Conservation (phyloP, 1,140 invertebrate genomes). For the Zaprionus taronus region DNA sequence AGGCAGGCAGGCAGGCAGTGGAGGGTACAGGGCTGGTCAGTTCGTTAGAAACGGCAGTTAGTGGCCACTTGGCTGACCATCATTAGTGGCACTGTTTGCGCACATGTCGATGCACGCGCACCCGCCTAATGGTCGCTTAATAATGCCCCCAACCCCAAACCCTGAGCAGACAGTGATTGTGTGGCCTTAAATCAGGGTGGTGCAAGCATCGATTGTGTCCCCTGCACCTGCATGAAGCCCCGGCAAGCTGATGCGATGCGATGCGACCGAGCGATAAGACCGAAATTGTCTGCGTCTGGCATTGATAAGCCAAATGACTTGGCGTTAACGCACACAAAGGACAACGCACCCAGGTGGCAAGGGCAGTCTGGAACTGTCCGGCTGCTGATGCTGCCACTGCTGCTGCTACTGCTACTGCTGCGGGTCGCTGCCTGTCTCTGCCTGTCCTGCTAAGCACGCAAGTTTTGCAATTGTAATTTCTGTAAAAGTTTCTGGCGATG, state of each 20-base stretch:
- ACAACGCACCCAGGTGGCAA: neutral
- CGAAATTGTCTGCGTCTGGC: constrained; percentile 78
- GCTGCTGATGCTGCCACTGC: neutral
- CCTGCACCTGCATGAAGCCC: constrained; percentile 54
- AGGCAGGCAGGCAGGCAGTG: no score
- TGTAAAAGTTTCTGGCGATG: constrained; percentile 69
- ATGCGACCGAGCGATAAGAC: constrained; percentile 71
- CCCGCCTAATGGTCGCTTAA: constrained; percentile 75
- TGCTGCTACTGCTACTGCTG: constrained; percentile 34
- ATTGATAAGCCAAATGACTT: constrained; percentile 82
- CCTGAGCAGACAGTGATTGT: constrained; percentile 3
- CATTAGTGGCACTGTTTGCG: constrained; percentile 72
- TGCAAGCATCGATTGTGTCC: constrained; percentile 43
- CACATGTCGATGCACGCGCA: constrained; percentile 52
- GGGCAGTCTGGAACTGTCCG: neutral
- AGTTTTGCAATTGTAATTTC: constrained; percentile 79
- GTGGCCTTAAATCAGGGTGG: constrained; percentile 49
- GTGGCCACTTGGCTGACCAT: constrained; percentile 58
- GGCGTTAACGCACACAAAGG: constrained; percentile 76
- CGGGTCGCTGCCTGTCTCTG: constrained; percentile 20
- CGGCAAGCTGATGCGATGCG: constrained; percentile 23
- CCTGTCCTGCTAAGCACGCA: constrained; percentile 43
- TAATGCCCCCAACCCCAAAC: constrained; percentile 52
- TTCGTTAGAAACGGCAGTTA: constrained; percentile 65
- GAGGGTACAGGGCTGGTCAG: constrained; percentile 15